Evolutionary conservation across 2,888 invertebrate genomes (phyloP), one percentile per base, ranked within the genome.

Genomic region (Eupithecia tripunctaria): DNA sequence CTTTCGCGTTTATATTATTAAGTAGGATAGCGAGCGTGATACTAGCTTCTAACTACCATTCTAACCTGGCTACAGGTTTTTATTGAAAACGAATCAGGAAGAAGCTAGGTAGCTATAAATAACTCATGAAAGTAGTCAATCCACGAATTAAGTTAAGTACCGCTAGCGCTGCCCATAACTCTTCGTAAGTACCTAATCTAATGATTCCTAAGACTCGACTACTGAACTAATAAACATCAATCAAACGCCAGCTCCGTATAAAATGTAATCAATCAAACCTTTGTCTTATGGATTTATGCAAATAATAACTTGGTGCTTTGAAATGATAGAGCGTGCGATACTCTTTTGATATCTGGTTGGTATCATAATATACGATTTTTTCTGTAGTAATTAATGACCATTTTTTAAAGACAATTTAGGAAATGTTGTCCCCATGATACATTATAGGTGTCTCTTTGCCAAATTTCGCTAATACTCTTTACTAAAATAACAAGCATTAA

Each of bases 221-320:
- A 94, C 94, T 86, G 94, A 92, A 94, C 92, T 93, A 92, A 93
- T 94, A 92, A 91, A 91, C 93, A 94, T 94, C 91, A 93, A 94
- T 94, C 94, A 94, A 91, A 84, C 84, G 87, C 89, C 86, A 89
- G 87, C 87, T 84, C 86, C 84, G 90, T 93, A 93, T 91, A 90
- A 93, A 93, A 92, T 91, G 86, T 87, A 87, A 94, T 94, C 91
- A 93, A 94, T 94, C 94, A 94, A 85, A 81, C 84, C 82, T 89
- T 93, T 92, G 94, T 93, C 93, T 93, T 93, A 93, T 86, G 89
- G 88, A 90, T 91, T 92, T 92, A 92, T 93, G 92, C 91, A 93
- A 93, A 92, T 88, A 90, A 88, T 88, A 51, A 21, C 41, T 47
- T 29, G 64, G 29, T 14, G 27, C 21, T 21, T 63, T 36, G 4